Evolutionary conservation across 2,113 vertebrate species (phyloP).

Genomic region (Illadopsis cleaveri): DNA sequence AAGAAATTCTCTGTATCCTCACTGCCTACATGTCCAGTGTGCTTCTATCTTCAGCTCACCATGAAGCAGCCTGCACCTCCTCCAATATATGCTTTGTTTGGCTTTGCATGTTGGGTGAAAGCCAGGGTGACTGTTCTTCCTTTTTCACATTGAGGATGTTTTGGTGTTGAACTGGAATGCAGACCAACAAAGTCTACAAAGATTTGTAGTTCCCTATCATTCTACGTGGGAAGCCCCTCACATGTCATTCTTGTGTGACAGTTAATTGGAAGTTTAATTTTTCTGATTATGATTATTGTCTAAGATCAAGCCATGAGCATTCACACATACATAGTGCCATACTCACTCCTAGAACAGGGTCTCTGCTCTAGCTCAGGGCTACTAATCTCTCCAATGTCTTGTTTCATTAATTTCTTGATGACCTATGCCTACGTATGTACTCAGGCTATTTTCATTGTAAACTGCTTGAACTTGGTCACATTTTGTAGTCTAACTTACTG

Average conservation of each 20-base stretch:
- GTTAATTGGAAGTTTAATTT: not conserved
- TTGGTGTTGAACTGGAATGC: not conserved
- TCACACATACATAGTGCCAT: not conserved
- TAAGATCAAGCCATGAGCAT: not conserved
- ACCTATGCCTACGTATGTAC: not conserved
- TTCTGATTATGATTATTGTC: not conserved
- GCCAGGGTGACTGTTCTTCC: not conserved
- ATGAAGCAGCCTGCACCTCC: not conserved
- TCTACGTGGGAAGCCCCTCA: not conserved
- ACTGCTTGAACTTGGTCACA: not conserved
- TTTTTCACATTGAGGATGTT: not conserved
- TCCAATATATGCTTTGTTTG: not conserved
- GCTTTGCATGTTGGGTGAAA: not conserved
- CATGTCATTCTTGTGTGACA: not conserved
- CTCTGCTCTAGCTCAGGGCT: not conserved
- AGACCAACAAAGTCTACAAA: not conserved
- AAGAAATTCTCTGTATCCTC: not conserved
- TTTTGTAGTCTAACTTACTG: not conserved
- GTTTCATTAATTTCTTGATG: not conserved
- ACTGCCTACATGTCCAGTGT: not conserved
- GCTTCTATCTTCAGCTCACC: not conserved
- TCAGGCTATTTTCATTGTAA: not conserved
- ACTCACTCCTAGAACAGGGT: not conserved
- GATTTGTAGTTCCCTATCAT: not conserved
- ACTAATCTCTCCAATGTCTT: not conserved